Evolutionary conservation across 64 coral and sea anemone species (phyloP).

Genomic region (Exaiptasia diaphana): DNA sequence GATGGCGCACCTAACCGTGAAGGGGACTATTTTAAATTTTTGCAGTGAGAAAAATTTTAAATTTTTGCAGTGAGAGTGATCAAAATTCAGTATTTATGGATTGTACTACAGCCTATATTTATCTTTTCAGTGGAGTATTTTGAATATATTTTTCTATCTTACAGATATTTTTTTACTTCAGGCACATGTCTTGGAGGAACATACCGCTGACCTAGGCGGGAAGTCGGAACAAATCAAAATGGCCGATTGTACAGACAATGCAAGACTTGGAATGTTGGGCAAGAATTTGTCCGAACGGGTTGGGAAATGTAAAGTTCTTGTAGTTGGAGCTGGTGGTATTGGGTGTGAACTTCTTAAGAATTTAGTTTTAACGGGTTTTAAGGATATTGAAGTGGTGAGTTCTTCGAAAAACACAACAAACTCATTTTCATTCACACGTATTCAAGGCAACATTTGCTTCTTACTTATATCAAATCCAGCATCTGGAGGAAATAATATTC

Average conservation of each 20-base stretch:
- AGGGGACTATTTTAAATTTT: too few species aligned
- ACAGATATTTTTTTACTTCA: neutral
- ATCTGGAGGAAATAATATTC: too few species aligned
- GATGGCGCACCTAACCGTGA: too few species aligned
- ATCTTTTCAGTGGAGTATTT: neutral
- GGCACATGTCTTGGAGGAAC: neutral
- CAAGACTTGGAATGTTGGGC: constrained; percentile 62
- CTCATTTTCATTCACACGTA: neutral
- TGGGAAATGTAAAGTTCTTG: constrained; percentile 61
- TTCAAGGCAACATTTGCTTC: neutral
- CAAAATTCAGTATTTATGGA: too few species aligned
- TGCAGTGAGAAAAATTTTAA: too few species aligned
- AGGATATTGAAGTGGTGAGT: constrained; percentile 90
- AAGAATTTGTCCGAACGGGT: constrained; percentile 64
- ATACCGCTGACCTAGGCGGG: constrained; percentile 8
- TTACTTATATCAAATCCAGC: neutral
- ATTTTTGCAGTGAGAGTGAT: too few species aligned
- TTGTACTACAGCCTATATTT: too few species aligned
- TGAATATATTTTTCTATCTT: neutral
- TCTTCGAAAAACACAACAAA: neutral
- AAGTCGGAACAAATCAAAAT: constrained; percentile 45
- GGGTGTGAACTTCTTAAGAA: constrained; percentile 97
- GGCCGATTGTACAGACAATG: constrained; percentile 47
- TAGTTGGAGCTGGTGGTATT: constrained; percentile 98
- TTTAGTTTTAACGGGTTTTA: constrained; percentile 94